These are phyloP conservation scores for Drosophila pseudotakahashii DNA, from an alignment of 2,888 invertebrate genomes.

Conservation along the genomic window DNA sequence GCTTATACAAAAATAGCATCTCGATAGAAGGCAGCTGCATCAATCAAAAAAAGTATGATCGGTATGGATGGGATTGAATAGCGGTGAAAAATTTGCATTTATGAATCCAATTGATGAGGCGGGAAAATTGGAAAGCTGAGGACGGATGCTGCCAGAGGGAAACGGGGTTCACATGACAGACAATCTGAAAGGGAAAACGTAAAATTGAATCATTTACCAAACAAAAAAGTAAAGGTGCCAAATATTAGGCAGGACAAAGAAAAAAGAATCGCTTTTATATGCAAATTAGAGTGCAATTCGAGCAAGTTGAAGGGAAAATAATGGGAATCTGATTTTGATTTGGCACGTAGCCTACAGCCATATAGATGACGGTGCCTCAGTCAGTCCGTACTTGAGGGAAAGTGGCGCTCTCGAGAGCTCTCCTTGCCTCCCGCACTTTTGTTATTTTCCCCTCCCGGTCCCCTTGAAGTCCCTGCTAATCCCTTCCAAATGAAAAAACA, in stretches of 20 bases:
- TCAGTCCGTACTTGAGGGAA: constrained; percentile 40
- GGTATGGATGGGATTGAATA: constrained; percentile 25
- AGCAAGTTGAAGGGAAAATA: constrained; percentile 44
- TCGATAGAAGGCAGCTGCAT: constrained; percentile 61
- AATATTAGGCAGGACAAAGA: constrained; percentile 59
- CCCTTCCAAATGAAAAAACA: constrained; percentile 71
- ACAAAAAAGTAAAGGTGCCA: constrained; percentile 73
- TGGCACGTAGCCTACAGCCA: constrained; percentile 64
- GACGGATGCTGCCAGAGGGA: constrained; percentile 55
- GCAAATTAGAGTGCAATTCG: constrained; percentile 64
- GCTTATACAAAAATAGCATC: constrained; percentile 5
- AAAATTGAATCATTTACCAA: constrained; percentile 70
- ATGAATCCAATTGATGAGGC: constrained; percentile 70
- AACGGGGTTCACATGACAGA: constrained; percentile 52
- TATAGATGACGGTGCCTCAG: constrained; percentile 25
- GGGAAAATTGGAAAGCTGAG: constrained; percentile 10
- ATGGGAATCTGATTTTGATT: constrained; percentile 76
- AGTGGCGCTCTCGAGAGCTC: constrained; percentile 57
- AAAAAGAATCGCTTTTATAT: constrained; percentile 74
- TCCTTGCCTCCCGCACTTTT: neutral
- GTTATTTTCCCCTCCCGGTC: neutral
- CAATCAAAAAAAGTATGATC: constrained; percentile 32
- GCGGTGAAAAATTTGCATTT: constrained; percentile 71
- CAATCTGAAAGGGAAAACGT: constrained; percentile 46
- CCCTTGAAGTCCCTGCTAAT: constrained; percentile 51